phyloP scores from a whole-genome alignment of 2,797 vertebrate species.

The Clarias pachynema region DNA sequence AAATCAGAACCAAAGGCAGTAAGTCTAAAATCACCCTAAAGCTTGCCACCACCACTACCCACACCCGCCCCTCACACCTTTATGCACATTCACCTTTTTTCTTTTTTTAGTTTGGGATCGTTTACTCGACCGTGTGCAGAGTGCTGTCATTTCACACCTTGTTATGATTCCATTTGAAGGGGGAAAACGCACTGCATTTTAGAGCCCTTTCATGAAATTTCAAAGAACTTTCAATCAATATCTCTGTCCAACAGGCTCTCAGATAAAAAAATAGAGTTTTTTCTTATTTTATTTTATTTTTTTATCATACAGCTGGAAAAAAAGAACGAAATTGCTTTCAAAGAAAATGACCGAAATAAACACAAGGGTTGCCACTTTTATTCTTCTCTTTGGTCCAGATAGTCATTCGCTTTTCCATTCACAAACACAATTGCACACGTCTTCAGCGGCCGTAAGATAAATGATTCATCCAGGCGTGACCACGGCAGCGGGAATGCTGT shows the following conservation, averaged over 20 bases:
- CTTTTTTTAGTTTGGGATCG: background rate
- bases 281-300: background rate
- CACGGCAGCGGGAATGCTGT: constrained; percentile 2
- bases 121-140: constrained; percentile 35
- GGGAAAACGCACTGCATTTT: constrained; percentile 42
- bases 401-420: constrained; percentile 26
- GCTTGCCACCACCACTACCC: no score
- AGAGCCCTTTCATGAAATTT: constrained; percentile 22
- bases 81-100: no score
- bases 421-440: constrained; percentile 30
- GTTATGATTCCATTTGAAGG: constrained; percentile 66
- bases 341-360: constrained; percentile 35
- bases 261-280: background rate
- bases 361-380: constrained; percentile 7
- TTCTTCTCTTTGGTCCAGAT: constrained; percentile 13
- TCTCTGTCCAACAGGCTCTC: constrained; percentile 35
- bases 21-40: background rate
- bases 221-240: constrained; percentile 44
- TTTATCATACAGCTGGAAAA: constrained; percentile 27
- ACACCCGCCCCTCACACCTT: no score
- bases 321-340: constrained; percentile 24
- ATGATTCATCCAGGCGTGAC: constrained; percentile 22
- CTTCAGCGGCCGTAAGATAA: constrained; percentile 24
- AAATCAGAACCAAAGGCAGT: background rate
- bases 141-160: constrained; percentile 71